These are phyloP conservation scores for Cossypha heuglini DNA, from an alignment of 2,797 vertebrate genomes.

Conservation along the genomic window DNA sequence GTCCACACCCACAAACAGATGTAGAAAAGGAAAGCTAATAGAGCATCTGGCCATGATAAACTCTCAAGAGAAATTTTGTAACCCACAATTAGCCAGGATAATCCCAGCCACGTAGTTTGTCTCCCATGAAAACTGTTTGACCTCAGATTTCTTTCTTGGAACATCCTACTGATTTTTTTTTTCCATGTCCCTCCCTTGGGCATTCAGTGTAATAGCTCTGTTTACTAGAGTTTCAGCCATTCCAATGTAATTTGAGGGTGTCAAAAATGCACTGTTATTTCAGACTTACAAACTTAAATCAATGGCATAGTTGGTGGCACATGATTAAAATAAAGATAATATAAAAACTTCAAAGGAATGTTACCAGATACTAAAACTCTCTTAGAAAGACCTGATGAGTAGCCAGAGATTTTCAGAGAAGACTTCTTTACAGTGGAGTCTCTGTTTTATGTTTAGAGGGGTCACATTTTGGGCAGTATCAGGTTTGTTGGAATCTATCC, in stretches of 20 bases:
- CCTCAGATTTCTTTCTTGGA: slow-evolving; percentile 20
- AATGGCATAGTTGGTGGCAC: neutral
- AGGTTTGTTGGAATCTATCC: neutral
- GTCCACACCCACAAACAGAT: slow-evolving; percentile 46
- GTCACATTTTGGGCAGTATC: neutral
- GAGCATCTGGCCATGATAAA: neutral
- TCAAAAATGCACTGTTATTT: neutral
- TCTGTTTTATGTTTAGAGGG: neutral
- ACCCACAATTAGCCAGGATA: neutral
- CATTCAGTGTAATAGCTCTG: neutral
- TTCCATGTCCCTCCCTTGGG: neutral
- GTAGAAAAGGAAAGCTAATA: neutral
- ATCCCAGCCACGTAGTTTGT: neutral
- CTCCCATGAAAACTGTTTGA: neutral
- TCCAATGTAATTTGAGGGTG: neutral
- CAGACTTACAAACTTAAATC: neutral
- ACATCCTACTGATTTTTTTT: neutral
- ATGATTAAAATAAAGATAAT: neutral
- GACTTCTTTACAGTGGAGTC: neutral
- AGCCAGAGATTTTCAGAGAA: neutral
- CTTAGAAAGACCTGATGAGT: neutral
- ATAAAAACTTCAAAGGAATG: neutral
- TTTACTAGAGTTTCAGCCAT: neutral
- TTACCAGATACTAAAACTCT: neutral
- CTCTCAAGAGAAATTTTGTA: neutral